Base-by-base conservation (phyloP, 2,888 invertebrate species). In the Leistus spinibarbis region DNA sequence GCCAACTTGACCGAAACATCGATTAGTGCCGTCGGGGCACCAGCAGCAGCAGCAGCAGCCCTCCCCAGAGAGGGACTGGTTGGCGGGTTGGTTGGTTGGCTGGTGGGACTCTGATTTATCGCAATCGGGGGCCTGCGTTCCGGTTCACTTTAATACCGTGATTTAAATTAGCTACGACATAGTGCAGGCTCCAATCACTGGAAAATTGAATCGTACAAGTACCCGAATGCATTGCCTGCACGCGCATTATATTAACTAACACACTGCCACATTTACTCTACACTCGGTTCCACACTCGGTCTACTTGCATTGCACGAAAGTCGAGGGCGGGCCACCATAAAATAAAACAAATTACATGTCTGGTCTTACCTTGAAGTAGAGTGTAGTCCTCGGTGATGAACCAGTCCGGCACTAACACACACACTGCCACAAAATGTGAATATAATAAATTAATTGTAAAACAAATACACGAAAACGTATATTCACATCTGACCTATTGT, bases 141-240 rank as follows among this genome's bases (percentile, higher is more conserved):
- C 84, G 85, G 83, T 81, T 84, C 85, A 83, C 81, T 84, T 84
- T 83, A 84, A 84, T n/a, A 86, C 85, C 84, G 84, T 85, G 85
- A 86, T 86, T 85, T 85, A 85, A 85, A 85, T 85, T 85, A 85
- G 84, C 84, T 82, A 79, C 78, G 78, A 80, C 79, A 80, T 79
- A 79, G 80, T 53, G 77, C 63, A 79, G 81, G 79, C 83, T 81
- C 82, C 85, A 85, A 85, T 85, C 85, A 84, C 83, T 85, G 85
- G 84, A 86, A 86, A 85, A 86, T 86, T 86, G 85, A 85, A 85
- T 85, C 64, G 73, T 60, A 73, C 73, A 73, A 73, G 73, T 73
- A 62, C 60, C 27, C 73, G 57, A 40, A 40, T 60, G 60, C 13
- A 22, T 4, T 57, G 2, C 10, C 17, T 54, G 54, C 54, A 13